Percentiles rank a stretch among this genome's conserved stretches.
Evolutionary conservation across 2,113 vertebrate species (phyloP).

Genomic region (Phaetusa simplex): DNA sequence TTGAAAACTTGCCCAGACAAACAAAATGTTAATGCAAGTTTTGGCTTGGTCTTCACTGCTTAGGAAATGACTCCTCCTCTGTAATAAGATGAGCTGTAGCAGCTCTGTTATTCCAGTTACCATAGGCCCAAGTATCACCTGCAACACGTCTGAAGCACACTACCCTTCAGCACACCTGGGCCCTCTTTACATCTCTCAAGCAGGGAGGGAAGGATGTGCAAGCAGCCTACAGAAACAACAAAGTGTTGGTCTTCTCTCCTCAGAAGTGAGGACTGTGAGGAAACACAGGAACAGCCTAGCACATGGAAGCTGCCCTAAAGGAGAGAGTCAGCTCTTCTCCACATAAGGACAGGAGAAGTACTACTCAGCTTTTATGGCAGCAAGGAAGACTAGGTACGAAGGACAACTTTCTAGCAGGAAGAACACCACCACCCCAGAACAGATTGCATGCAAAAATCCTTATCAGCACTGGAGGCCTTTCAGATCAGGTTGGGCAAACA

Average conservation of each 20-base stretch:
- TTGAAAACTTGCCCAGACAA: background rate
- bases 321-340: background rate
- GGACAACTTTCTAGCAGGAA: background rate
- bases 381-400: background rate
- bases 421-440: background rate
- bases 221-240: background rate
- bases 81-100: background rate
- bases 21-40: background rate
- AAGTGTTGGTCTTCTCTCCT: background rate
- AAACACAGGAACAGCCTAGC: background rate
- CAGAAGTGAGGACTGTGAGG: background rate
- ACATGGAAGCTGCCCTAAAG: background rate
- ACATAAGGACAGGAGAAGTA: background rate
- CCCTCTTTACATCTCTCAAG: background rate
- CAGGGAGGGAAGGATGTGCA: background rate
- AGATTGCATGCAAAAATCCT: background rate
- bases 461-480: background rate
- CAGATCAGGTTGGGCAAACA: background rate
- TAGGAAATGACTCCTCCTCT: background rate
- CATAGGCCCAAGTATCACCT: background rate
- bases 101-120: background rate
- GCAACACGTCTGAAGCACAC: accelerated
- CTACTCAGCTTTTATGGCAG: background rate
- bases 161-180: background rate
- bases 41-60: background rate